Evolutionary conservation across 2,888 invertebrate species (phyloP).

Genomic region (Thera britannica): DNA sequence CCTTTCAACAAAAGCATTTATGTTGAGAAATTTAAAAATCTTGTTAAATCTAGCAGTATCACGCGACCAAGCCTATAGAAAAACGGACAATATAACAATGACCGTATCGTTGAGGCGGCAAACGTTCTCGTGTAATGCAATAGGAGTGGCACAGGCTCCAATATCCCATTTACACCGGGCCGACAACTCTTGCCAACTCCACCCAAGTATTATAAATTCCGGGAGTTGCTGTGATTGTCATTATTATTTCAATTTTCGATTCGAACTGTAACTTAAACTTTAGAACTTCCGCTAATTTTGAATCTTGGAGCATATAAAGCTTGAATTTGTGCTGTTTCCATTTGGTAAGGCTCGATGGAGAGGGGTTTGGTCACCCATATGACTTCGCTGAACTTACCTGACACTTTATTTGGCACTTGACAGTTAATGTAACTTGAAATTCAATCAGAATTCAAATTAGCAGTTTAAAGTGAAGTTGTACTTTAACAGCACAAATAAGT

Average conservation of each 20-base stretch:
- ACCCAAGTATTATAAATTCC: conserved; percentile 68
- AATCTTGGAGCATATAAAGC: conserved; percentile 6
- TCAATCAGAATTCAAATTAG: too few species aligned
- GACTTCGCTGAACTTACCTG: too few species aligned
- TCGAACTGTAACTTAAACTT: conserved; percentile 38
- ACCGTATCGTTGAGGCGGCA: neutral
- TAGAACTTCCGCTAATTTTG: conserved; percentile 21
- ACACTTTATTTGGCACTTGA: too few species aligned
- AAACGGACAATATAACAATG: neutral
- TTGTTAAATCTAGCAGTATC: too few species aligned
- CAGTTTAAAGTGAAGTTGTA: too few species aligned
- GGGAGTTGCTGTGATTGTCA: conserved; percentile 58
- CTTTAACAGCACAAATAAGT: too few species aligned
- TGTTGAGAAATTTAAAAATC: too few species aligned
- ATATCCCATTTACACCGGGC: neutral
- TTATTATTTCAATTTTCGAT: conserved; percentile 58
- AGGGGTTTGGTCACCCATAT: too few species aligned
- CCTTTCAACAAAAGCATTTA: too few species aligned
- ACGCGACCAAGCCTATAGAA: too few species aligned
- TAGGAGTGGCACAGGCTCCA: conserved; percentile 8
- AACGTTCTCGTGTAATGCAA: neutral
- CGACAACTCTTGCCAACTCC: conserved; percentile 38
- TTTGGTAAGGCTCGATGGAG: too few species aligned
- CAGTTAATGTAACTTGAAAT: too few species aligned
- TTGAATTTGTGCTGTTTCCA: neutral